Conservation (phyloP, 2,113 vertebrate species). For the Ardeotis arabs region DNA sequence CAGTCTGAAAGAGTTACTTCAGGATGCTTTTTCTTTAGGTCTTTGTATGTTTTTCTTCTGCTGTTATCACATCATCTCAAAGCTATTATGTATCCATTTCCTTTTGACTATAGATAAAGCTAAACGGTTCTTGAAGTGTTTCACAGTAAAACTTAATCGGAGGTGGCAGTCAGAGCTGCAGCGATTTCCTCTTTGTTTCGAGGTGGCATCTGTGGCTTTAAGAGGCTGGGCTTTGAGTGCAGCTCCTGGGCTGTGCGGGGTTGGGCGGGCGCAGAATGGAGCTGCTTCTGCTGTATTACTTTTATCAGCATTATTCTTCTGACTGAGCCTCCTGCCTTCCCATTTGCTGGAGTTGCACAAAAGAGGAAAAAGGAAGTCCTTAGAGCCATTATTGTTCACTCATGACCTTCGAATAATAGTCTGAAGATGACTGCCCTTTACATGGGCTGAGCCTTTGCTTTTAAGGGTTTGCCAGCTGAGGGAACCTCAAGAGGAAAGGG, state of each 20-base stretch:
- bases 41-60: slow-evolving; percentile 15
- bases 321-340: neutral
- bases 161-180: neutral
- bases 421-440: neutral
- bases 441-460: neutral
- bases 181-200: neutral
- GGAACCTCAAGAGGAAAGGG: neutral
- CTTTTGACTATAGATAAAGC: neutral
- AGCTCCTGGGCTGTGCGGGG: neutral
- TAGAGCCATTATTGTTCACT: neutral
- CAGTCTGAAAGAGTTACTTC: neutral
- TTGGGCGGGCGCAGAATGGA: neutral
- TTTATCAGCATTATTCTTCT: neutral
- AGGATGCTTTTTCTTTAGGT: neutral
- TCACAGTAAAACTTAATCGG: neutral
- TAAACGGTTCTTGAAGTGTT: neutral
- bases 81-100: neutral
- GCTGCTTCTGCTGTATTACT: neutral
- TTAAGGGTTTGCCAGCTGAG: neutral
- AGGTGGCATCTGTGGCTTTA: neutral
- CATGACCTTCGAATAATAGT: neutral
- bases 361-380: neutral
- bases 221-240: neutral
- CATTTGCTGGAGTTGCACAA: neutral
- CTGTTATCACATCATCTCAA: neutral